These are phyloP conservation scores for Sardina pilchardus DNA, from an alignment of 2,113 vertebrate genomes.

Conservation along the genomic window DNA sequence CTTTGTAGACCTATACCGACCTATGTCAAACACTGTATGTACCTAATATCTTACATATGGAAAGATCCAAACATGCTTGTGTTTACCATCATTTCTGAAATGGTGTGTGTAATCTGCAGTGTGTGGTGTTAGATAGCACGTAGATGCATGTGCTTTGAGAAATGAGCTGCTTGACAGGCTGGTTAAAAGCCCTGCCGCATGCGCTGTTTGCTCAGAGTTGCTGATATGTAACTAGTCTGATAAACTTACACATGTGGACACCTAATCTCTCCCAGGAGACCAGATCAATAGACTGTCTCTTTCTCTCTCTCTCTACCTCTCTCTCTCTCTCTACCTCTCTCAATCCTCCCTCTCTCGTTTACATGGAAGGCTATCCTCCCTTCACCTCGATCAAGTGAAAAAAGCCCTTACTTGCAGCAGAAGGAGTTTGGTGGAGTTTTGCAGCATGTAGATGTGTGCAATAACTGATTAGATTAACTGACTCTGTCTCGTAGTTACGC, in stretches of 20 bases:
- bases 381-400: not conserved
- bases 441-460: too few species aligned
- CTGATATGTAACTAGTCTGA: slow-evolving; percentile 47
- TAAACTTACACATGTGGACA: slow-evolving; percentile 42
- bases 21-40: too few species aligned
- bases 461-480: too few species aligned
- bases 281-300: slow-evolving; percentile 48
- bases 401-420: not conserved
- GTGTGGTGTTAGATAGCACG: not conserved
- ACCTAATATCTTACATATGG: too few species aligned
- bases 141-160: not conserved
- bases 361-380: not conserved
- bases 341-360: not conserved
- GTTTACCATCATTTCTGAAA: too few species aligned
- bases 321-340: not conserved
- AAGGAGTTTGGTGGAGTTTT: not conserved
- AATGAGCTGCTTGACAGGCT: slow-evolving; percentile 15
- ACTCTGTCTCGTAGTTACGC: too few species aligned
- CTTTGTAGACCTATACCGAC: too few species aligned
- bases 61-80: too few species aligned
- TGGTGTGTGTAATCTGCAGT: not conserved
- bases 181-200: not conserved
- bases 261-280: slow-evolving; percentile 42
- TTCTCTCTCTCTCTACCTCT: slow-evolving; percentile 8
- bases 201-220: slow-evolving; percentile 19